Evolutionary conservation across 1,140 invertebrate genomes (phyloP).

Genomic region (Pseudoatta argentina): DNA sequence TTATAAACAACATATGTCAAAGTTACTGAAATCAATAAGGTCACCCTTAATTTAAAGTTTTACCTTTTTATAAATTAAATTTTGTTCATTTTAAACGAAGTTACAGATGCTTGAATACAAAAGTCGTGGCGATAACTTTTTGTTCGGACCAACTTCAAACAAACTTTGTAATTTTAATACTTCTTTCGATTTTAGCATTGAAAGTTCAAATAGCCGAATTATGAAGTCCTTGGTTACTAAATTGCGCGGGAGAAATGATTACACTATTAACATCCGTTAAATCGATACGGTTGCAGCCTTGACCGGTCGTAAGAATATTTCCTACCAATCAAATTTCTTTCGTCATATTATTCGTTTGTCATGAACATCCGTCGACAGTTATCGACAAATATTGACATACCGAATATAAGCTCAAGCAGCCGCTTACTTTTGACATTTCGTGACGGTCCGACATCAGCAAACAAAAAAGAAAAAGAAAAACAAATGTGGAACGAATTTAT

Average conservation of each 20-base stretch:
- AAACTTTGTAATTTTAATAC: background rate
- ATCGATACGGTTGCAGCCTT: constrained; percentile 50
- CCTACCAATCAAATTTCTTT: constrained; percentile 14
- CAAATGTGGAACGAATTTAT: background rate
- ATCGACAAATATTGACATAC: constrained; percentile 46
- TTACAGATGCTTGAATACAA: no score
- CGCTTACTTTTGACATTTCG: constrained; percentile 49
- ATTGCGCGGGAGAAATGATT: background rate
- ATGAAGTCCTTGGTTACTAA: background rate
- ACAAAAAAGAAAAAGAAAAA: background rate
- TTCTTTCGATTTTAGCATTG: background rate
- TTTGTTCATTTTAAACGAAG: no score
- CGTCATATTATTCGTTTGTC: constrained; percentile 3
- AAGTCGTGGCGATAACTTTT: no score
- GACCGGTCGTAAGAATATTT: constrained; percentile 26
- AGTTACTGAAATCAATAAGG: no score
- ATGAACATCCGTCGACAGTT: background rate
- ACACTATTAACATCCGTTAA: constrained; percentile 38
- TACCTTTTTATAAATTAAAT: no score
- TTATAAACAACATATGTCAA: no score
- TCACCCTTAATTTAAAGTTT: no score
- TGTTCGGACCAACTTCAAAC: background rate
- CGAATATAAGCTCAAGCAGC: constrained; percentile 1
- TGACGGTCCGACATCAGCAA: constrained; percentile 8
- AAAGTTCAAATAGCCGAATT: background rate